Percentiles rank a stretch among this genome's conserved stretches.
phyloP scores from a whole-genome alignment of 2,888 invertebrate genomes.

The Esperia sulphurella region DNA sequence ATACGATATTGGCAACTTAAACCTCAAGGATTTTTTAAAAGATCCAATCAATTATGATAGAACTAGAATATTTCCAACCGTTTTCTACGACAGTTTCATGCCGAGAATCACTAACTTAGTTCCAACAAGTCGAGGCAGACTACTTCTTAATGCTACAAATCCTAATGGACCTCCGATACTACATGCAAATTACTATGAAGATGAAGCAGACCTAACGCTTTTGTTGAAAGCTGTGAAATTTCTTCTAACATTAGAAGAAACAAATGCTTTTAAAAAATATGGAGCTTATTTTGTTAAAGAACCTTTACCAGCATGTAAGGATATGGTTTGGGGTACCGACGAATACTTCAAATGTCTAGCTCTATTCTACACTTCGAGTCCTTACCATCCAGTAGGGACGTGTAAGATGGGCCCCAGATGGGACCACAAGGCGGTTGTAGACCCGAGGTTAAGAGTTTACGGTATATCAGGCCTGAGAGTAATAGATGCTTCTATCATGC shows the following conservation, averaged over 20 bases:
- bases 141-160: slow-evolving; percentile 81
- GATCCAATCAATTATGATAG: slow-evolving; percentile 54
- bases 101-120: slow-evolving; percentile 77
- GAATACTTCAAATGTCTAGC: slow-evolving; percentile 82
- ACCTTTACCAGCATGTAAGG: slow-evolving; percentile 75
- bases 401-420: slow-evolving; percentile 75
- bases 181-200: slow-evolving; percentile 81
- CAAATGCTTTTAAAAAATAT: slow-evolving; percentile 73
- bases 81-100: slow-evolving; percentile 79
- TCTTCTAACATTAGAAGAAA: slow-evolving; percentile 75
- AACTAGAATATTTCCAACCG: slow-evolving; percentile 58
- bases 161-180: slow-evolving; percentile 85
- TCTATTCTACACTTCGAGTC: slow-evolving; percentile 72
- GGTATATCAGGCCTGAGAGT: slow-evolving; percentile 81
- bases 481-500: slow-evolving; percentile 90
- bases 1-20: slow-evolving; percentile 66
- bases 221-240: slow-evolving; percentile 80
- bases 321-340: slow-evolving; percentile 79
- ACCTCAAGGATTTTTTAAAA: slow-evolving; percentile 68
- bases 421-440: slow-evolving; percentile 82
- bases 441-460: slow-evolving; percentile 82
- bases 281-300: slow-evolving; percentile 76
- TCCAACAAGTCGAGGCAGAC: slow-evolving; percentile 81
- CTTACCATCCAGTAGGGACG: slow-evolving; percentile 67
- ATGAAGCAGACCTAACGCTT: slow-evolving; percentile 77